Base-by-base conservation (phyloP, 2,113 vertebrate genomes). In the Leptosomus discolor region DNA sequence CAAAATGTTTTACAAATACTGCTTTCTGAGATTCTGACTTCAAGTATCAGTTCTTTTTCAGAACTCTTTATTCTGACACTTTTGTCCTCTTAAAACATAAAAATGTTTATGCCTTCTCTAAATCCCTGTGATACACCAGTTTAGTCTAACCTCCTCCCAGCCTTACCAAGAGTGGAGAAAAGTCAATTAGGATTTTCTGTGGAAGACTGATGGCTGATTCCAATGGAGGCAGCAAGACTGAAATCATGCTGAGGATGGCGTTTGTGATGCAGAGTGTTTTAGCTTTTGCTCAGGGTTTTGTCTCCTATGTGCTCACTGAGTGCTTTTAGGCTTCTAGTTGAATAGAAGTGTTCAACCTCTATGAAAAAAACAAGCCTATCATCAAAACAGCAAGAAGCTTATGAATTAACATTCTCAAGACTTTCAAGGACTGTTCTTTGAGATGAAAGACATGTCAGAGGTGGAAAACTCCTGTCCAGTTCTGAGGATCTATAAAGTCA, bases 341-440 rank as follows among this genome's bases (percentile, higher is more conserved):
- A 90, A 80, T 12, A 76, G 41, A 65, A 92, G 3, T 15, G 8
- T 75, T 88, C 0, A 0, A 50, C 32, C 18, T 70, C 3, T 0
- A 75, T 64, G 6, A 64, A 80, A 57, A 61, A 90, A 54, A 36
- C 32, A 88, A 84, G 26, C 3, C 23, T 84, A 54, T 20, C 60
- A 68, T 60, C 46, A 70, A 84, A 88, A 75, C 7, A 64, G 30
- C 11, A 84, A 91, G 60, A 51, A 92, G n/a, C 4, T 84, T 80
- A 70, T 60, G 68, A 90, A 92, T 83, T 78, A 93, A 92, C 12
- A 81, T 87, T 84, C 70, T 75, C 56, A 78, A 75, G 79, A 64
- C 50, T 94, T 86, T 78, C 30, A 53, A 63, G 43, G 64, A 26
- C 27, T 86, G 11, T 23, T 92, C 68, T 91, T 84, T 57, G 48